Evolutionary conservation across 2,113 vertebrate species (phyloP), one percentile per base, ranked within the genome.

Genomic region (Chrysochloris asiatica): DNA sequence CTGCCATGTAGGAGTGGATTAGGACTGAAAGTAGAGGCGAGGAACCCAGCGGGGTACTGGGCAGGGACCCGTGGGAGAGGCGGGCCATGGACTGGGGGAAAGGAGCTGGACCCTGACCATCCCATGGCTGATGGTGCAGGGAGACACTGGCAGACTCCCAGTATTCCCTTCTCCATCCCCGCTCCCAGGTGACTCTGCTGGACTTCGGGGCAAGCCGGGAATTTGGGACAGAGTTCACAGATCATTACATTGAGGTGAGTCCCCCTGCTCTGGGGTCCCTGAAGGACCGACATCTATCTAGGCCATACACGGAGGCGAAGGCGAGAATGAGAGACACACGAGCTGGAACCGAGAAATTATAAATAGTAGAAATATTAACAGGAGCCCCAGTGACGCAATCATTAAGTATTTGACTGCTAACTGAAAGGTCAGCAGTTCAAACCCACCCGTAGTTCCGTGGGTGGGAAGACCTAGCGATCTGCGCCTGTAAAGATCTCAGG

Each of bases 201-300:
- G 99, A 99, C 93, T 99, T 99, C 0, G 99, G 99, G 28, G 99
- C 99, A 0, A 99, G 99, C 94, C 97, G 98, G 82, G 95, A 97
- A 69, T 99, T 98, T 97, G 96, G 97, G 45, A 97, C 97, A 14
- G 94, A 98, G 21, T 99, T 99, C 96, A 99, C 98, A 26, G 98
- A 99, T 52, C 97, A 99, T 94, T 99, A 99, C 96, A 98, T 99
- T 9, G 98, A 99, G 98, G 99, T 99, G 94, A 81, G 95, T 69
- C n/a, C 41, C 52, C n/a, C 33, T 48, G 21, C 10, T 13, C 17
- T 28, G 30, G 54, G 13, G 54, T 33, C 47, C 56, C 88, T 81
- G 77, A 87, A 73, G 54, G 86, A 41, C 24, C 0, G 4, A 67
- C 33, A 28, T 79, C 83, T 48, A 28, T 79, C 83, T 48, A 81